Base-by-base conservation (phyloP, 2,888 invertebrate species). In the Holacanthella duospinosa region DNA sequence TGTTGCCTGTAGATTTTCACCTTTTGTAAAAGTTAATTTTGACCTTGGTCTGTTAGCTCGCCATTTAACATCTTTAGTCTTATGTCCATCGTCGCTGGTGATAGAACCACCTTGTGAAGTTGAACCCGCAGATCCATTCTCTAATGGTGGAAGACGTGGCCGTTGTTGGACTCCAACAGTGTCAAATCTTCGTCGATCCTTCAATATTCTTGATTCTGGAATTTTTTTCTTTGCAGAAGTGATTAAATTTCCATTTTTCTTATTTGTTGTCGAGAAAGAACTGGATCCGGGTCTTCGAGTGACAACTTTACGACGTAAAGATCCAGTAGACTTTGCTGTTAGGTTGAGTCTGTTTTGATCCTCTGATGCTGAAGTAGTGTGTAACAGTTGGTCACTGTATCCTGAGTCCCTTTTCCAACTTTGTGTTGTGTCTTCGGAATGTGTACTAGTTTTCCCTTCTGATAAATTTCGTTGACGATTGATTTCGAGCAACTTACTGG, bases 381-480 rank as follows among this genome's bases (percentile, higher is more conserved):
- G 58, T 19, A n/a, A n/a, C 6, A 43, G 9, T 29, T 58, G 58
- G 25, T 58, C 58, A 29, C 29, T 29, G 58, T 58, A 58, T 3
- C 58, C 58, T 29, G 58, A 58, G 36, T 58, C 58, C 55, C 55
- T 12, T 27, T 55, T 55, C 55, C 55, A 55, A 48, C 48, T 48
- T 9, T 48, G 48, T 21, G 48, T 9, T 4, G 48, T 48, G 19
- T 48, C 48, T 48, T 48, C 48, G 4, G 48, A 48, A 9, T 48
- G 48, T 48, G 48, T 48, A 21, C 48, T 48, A 4, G 19, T 21
- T 48, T 48, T 48, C 21, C 48, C 48, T 48, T 21, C 48, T 21
- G 48, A 48, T 16, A 48, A 4, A 48, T 48, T 48, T 4, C 48
- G 48, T 4, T 4, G 16, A 48, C 48, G 48, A 36, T 16, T 36